Evolutionary conservation across 2,888 invertebrate species (phyloP).

Genomic region (Drosophila pseudotalamancana): DNA sequence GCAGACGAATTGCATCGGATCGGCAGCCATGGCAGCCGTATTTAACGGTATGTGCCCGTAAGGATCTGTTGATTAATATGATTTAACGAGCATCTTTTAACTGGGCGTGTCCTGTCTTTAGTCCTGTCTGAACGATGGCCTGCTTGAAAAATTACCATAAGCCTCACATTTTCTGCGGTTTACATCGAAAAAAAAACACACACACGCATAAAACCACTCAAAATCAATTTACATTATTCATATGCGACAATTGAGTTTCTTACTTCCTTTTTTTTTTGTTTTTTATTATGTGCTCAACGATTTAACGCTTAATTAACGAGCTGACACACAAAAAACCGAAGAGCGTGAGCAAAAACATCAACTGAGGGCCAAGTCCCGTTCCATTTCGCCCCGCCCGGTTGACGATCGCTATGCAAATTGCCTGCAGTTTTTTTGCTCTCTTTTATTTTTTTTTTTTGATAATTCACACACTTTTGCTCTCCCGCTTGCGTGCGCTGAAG

Average conservation of each 20-base stretch:
- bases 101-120: slow-evolving; percentile 50
- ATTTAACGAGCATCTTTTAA: slow-evolving; percentile 63
- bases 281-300: slow-evolving; percentile 56
- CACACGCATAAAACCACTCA: slow-evolving; percentile 55
- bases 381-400: slow-evolving; percentile 8
- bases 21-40: slow-evolving; percentile 6
- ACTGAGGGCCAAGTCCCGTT: background rate
- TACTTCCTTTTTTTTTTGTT: slow-evolving; percentile 17
- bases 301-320: slow-evolving; percentile 75
- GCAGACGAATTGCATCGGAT: slow-evolving; percentile 44
- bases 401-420: slow-evolving; percentile 72
- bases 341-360: slow-evolving; percentile 14
- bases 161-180: slow-evolving; percentile 70
- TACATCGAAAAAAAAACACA: slow-evolving; percentile 27
- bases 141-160: slow-evolving; percentile 61
- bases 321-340: slow-evolving; percentile 28
- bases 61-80: slow-evolving; percentile 68
- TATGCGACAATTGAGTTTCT: slow-evolving; percentile 31
- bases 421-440: slow-evolving; percentile 31
- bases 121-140: slow-evolving; percentile 6
- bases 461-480: slow-evolving; percentile 11
- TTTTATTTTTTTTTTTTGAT: slow-evolving; percentile 1
- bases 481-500: slow-evolving; percentile 21
- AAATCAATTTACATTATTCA: slow-evolving; percentile 67
- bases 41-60: slow-evolving; percentile 4